These are phyloP conservation scores for Chrosomus eos DNA, from an alignment of 2,797 vertebrate genomes.

Conservation along the genomic window DNA sequence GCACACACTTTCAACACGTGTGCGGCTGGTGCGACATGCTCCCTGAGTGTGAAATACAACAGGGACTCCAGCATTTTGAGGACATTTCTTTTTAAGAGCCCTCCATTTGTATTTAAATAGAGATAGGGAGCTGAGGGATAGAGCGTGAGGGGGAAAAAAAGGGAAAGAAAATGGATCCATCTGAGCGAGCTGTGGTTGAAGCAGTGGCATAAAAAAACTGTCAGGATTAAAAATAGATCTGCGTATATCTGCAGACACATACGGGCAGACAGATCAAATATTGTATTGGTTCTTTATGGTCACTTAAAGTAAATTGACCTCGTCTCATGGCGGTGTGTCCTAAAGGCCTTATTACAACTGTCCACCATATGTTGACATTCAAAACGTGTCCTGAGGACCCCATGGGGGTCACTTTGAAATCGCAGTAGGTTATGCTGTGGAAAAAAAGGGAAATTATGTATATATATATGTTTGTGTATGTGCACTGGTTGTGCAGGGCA, in stretches of 20 bases:
- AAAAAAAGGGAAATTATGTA: constrained; percentile 12
- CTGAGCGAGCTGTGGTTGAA: constrained; percentile 42
- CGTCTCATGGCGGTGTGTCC: constrained; percentile 48
- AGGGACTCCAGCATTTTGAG: constrained; percentile 56
- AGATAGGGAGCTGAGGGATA: constrained; percentile 51
- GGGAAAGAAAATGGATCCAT: constrained; percentile 40
- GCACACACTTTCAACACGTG: constrained; percentile 61
- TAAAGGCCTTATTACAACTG: constrained; percentile 44
- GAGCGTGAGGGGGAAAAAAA: neutral
- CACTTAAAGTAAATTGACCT: constrained; percentile 41
- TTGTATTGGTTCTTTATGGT: constrained; percentile 45
- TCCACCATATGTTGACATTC: constrained; percentile 47
- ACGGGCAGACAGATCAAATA: constrained; percentile 28
- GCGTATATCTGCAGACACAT: constrained; percentile 18
- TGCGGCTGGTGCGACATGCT: constrained; percentile 46
- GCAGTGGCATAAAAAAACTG: constrained; percentile 25
- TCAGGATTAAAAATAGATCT: constrained; percentile 31
- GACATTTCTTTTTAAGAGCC: constrained; percentile 66
- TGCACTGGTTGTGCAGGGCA: constrained; percentile 24
- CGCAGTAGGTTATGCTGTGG: constrained; percentile 25
- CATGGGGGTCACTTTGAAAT: constrained; percentile 30
- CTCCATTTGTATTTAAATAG: constrained; percentile 63
- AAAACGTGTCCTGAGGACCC: constrained; percentile 38
- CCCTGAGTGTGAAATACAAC: constrained; percentile 63
- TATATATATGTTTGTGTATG: constrained; percentile 33